phyloP scores from a whole-genome alignment of 2,888 invertebrate genomes.

The Smittia aterrima region DNA sequence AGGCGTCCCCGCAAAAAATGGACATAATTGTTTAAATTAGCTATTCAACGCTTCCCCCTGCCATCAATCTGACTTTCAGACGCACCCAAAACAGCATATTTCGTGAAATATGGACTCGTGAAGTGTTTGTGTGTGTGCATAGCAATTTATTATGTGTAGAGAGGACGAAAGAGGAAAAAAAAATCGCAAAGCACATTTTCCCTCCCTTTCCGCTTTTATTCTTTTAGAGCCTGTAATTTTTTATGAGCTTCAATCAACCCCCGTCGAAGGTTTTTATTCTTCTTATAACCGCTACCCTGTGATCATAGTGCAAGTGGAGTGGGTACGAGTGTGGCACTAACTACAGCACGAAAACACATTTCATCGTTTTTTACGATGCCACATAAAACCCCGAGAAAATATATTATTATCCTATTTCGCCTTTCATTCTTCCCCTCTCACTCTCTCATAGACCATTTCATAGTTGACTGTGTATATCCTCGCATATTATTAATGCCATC shows the following conservation, averaged over 20 bases:
- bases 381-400: slow-evolving; percentile 15
- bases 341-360: slow-evolving; percentile 22
- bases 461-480: background rate
- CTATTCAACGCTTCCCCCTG: slow-evolving; percentile 39
- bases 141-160: slow-evolving; percentile 15
- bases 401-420: slow-evolving; percentile 13
- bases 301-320: background rate
- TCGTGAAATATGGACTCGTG: background rate
- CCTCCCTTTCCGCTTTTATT: background rate
- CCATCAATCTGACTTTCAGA: slow-evolving; percentile 4
- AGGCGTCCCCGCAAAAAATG: slow-evolving; percentile 22
- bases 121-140: background rate
- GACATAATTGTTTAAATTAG: slow-evolving; percentile 40
- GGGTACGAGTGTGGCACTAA: slow-evolving; percentile 9
- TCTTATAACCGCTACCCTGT: background rate
- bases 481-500: slow-evolving; percentile 24
- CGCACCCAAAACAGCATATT: slow-evolving; percentile 1
- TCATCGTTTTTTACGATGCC: slow-evolving; percentile 14
- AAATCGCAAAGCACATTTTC: background rate
- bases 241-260: slow-evolving; percentile 37
- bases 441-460: background rate
- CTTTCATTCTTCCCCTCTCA: background rate
- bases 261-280: slow-evolving; percentile 2
- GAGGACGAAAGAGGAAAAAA: background rate
- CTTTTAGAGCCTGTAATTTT: slow-evolving; percentile 9